Evolutionary conservation across 2,888 invertebrate genomes (phyloP).

Genomic region (Trissoscelio sp.): DNA sequence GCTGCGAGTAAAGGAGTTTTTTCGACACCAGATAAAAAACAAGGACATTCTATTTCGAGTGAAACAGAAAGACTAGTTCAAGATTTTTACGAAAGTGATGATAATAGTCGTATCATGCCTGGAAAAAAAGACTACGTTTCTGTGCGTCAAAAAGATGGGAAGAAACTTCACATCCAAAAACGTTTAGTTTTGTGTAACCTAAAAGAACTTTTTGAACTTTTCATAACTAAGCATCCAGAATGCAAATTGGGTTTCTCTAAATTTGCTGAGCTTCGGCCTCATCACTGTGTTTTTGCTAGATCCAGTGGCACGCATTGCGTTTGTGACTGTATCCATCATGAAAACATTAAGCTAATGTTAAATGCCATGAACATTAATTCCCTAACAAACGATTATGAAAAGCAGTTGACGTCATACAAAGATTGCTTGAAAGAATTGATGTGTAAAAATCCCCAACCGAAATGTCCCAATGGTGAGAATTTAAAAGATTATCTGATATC

Average conservation of each 20-base stretch:
- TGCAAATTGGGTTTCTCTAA: background rate
- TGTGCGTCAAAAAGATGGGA: slow-evolving; percentile 7
- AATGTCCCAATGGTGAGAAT: background rate
- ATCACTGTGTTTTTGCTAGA: background rate
- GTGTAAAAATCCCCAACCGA: background rate
- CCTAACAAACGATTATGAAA: background rate
- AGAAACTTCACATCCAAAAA: slow-evolving; percentile 3
- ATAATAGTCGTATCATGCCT: slow-evolving; percentile 1
- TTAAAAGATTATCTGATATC: background rate
- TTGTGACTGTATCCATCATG: slow-evolving; percentile 7
- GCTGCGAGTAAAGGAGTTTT: background rate
- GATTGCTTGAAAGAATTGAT: slow-evolving; percentile 11
- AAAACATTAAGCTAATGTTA: slow-evolving; percentile 17
- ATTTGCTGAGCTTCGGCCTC: background rate
- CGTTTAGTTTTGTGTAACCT: background rate
- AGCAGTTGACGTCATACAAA: background rate
- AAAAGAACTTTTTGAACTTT: background rate
- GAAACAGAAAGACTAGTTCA: background rate
- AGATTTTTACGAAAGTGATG: slow-evolving; percentile 10
- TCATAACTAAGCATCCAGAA: background rate
- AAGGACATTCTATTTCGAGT: background rate
- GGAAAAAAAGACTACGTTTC: background rate
- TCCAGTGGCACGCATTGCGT: slow-evolving; percentile 4
- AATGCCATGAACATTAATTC: background rate
- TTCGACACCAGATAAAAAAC: background rate